Evolutionary conservation across 1,140 invertebrate genomes (phyloP), one percentile per base, ranked within the genome.

Genomic region (Drosophila littoralis): DNA sequence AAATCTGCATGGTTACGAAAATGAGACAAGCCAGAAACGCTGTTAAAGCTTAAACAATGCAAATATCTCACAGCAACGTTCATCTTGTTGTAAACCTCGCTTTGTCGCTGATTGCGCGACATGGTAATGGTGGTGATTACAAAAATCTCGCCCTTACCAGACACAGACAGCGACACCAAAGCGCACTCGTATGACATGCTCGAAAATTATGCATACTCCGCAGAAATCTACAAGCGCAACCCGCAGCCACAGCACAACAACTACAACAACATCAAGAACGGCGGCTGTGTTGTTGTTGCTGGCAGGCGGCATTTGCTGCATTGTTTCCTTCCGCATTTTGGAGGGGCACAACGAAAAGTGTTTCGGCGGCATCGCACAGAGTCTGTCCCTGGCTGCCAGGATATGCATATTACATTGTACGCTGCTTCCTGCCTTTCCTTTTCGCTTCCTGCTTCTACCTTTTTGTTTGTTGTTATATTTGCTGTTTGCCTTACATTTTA

Each of bases 111-210:
- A 88, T 88, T 88, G 79, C 83, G 77, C 82, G 83, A 82, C 76
- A 77, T 88, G 75, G 83, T 86, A 88, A 86, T 86, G 79, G 81
- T 66, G 83, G 77, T 88, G 83, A 88, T 88, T 88, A 88, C 80
- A 86, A 86, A 86, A 88, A 88, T 76, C 28, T 64, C 45, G 13
- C 52, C 10, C 38, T 13, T 42, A 15, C 61, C 40, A 57, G 58
- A 54, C 38, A 48, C 55, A 60, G 48, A 36, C 46, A 78, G 17
- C 45, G 52, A 79, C 55, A 50, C 57, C 32, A 59, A 69, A 55
- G 40, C 57, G 36, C 43, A 68, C 79, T 79, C 82, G 82, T 86
- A 83, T 88, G 79, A 83, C 84, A 75, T 80, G 83, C 84, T 79
- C 59, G 68, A 79, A 85, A 88, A 88, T 89, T 88, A 88, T 89